Evolutionary conservation across 2,797 vertebrate genomes (phyloP).

Genomic region (Sarcoramphus papa): DNA sequence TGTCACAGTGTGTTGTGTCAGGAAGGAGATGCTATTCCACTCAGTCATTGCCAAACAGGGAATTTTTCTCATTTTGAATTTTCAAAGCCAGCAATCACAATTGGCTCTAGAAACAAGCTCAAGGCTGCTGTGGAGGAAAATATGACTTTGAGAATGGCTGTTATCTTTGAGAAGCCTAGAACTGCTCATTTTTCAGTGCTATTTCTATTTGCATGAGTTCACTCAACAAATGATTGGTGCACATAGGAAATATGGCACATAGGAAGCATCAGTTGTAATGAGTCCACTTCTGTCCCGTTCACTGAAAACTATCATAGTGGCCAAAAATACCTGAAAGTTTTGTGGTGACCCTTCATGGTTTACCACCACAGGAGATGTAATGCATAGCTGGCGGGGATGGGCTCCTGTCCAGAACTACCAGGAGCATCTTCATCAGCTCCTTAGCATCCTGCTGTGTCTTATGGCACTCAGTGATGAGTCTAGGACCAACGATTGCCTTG

Average conservation of each 20-base stretch:
- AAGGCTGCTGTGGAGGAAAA: neutral
- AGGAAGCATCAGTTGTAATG: neutral
- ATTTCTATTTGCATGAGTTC: neutral
- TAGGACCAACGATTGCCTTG: neutral
- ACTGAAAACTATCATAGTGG: neutral
- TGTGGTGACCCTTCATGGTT: neutral
- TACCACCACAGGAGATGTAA: neutral
- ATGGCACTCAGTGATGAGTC: neutral
- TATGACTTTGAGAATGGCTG: neutral
- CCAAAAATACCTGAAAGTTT: neutral
- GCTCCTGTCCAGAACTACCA: neutral
- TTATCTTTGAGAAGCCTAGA: neutral
- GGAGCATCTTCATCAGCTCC: neutral
- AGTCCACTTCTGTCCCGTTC: neutral
- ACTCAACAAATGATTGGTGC: neutral
- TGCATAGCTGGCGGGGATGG: neutral
- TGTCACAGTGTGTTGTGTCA: neutral
- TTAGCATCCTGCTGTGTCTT: neutral
- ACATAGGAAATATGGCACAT: neutral
- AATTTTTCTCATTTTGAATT: neutral
- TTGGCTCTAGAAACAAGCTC: neutral
- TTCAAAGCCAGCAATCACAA: neutral
- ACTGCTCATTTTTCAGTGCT: neutral
- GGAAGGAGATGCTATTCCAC: neutral
- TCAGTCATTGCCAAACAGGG: neutral